Evolutionary conservation across 2,888 invertebrate genomes (phyloP).

Genomic region (Drosophila aldrichi): DNA sequence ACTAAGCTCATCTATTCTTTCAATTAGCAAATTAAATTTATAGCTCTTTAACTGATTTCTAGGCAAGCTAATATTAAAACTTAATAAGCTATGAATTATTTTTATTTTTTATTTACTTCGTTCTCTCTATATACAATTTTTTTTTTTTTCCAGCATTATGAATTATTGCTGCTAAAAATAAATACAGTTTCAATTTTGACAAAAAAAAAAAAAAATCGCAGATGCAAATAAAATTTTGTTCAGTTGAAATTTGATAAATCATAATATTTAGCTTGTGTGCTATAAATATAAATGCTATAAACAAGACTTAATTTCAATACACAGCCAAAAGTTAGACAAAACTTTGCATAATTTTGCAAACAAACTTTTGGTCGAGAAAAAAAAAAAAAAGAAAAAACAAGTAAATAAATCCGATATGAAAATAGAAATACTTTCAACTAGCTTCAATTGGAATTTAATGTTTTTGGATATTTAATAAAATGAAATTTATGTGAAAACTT

Average conservation of each 20-base stretch:
- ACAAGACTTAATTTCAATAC: constrained; percentile 25
- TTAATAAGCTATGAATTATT: too few species aligned
- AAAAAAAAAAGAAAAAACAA: too few species aligned
- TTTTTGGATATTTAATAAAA: neutral
- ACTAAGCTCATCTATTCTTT: too few species aligned
- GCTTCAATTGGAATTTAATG: neutral
- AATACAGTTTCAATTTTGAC: neutral
- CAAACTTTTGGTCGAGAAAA: constrained; percentile 8
- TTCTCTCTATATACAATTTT: too few species aligned
- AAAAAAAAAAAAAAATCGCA: neutral
- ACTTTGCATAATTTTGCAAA: neutral
- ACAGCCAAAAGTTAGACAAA: constrained; percentile 22
- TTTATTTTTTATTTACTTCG: too few species aligned
- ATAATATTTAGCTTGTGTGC: neutral
- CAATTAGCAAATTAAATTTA: too few species aligned
- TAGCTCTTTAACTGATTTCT: too few species aligned
- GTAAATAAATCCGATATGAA: neutral
- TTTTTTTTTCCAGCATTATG: too few species aligned
- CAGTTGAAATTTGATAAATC: neutral
- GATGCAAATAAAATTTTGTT: neutral
- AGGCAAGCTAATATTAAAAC: too few species aligned
- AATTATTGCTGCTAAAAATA: too few species aligned
- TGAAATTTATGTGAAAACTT: constrained; percentile 15
- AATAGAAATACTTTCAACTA: neutral
- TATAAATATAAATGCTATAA: neutral